Conservation (phyloP, 2,113 vertebrate species). For the Mormoops blainvillei region DNA sequence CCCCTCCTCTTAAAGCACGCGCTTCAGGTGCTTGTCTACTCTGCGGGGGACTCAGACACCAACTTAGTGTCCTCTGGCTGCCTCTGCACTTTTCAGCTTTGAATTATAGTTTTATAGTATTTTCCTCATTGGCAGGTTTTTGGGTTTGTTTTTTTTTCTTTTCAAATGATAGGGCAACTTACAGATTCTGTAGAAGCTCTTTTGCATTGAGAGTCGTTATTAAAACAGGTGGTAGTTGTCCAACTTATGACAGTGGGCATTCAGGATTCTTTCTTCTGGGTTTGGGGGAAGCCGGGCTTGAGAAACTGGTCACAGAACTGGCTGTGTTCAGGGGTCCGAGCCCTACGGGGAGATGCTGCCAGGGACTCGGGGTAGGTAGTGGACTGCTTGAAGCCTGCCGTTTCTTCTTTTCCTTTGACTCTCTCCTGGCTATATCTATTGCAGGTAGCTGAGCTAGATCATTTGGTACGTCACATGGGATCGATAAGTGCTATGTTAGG, state of each 20-base stretch:
- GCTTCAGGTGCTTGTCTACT: constrained; percentile 87
- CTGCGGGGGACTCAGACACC: constrained; percentile 88
- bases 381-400: constrained; percentile 90
- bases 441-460: constrained; percentile 90
- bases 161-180: constrained; percentile 89
- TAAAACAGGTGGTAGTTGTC: constrained; percentile 88
- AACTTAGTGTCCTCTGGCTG: constrained; percentile 85
- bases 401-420: constrained; percentile 94
- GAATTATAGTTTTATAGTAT: constrained; percentile 86
- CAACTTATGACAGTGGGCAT: constrained; percentile 90
- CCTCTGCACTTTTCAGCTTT: constrained; percentile 90
- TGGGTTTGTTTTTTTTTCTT: constrained; percentile 81
- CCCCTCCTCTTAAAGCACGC: constrained; percentile 87
- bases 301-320: constrained; percentile 89
- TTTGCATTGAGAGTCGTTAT: constrained; percentile 92
- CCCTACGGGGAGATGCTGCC: constrained; percentile 86
- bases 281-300: constrained; percentile 91
- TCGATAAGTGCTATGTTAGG: constrained; percentile 87
- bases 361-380: constrained; percentile 88
- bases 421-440: constrained; percentile 95
- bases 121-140: constrained; percentile 85
- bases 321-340: constrained; percentile 85
- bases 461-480: constrained; percentile 89
- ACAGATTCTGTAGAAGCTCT: constrained; percentile 90
- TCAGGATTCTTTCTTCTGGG: constrained; percentile 90